Evolutionary conservation across 92 coral and sea anemone species (phyloP).

Genomic region (Epizoanthus ramosus): DNA sequence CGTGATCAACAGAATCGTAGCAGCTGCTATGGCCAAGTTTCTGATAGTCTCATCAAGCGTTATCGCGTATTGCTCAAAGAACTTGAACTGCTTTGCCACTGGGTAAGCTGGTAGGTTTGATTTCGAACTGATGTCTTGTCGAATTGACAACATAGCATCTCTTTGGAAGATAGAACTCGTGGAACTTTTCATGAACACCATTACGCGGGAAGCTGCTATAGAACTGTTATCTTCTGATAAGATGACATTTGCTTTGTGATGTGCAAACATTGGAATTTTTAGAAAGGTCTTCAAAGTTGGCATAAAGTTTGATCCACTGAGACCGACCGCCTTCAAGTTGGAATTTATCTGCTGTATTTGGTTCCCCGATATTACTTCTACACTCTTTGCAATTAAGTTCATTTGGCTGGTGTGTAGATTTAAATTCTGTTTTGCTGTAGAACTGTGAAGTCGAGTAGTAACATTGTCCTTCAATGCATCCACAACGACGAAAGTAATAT

Average conservation of each 20-base stretch:
- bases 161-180: constrained; percentile 58
- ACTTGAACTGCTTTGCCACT: constrained; percentile 51
- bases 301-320: constrained; percentile 44
- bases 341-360: neutral
- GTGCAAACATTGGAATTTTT: constrained; percentile 36
- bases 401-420: neutral
- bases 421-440: constrained; percentile 27
- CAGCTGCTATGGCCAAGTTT: constrained; percentile 64
- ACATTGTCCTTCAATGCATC: constrained; percentile 20
- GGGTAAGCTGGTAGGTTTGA: constrained; percentile 58
- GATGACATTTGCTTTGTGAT: constrained; percentile 64
- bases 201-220: constrained; percentile 65
- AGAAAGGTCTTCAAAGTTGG: constrained; percentile 54
- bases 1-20: constrained; percentile 63
- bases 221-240: constrained; percentile 43
- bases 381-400: neutral
- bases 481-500: constrained; percentile 20
- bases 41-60: constrained; percentile 59
- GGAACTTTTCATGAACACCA: constrained; percentile 54
- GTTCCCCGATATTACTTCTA: neutral
- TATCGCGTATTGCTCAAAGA: constrained; percentile 71
- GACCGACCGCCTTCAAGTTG: constrained; percentile 1
- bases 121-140: constrained; percentile 55
- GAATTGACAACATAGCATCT: constrained; percentile 68
- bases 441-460: neutral